Evolutionary conservation across 2,888 invertebrate genomes (phyloP).

Genomic region (Megastigmus dorsalis): DNA sequence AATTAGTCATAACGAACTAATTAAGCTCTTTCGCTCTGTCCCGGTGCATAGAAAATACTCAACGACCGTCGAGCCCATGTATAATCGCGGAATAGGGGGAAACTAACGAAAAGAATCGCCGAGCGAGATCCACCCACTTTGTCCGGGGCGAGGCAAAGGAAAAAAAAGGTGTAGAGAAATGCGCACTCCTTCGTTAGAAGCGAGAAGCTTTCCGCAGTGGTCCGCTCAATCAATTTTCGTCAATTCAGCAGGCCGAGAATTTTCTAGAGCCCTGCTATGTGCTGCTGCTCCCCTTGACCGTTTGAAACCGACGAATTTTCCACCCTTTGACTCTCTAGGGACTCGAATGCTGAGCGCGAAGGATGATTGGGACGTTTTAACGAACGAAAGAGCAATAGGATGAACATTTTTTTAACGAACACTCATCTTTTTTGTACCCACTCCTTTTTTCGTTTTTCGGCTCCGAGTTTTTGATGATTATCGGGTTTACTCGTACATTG

Average conservation of each 20-base stretch:
- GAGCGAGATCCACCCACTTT: background rate
- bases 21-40: background rate
- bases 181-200: background rate
- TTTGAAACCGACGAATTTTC: background rate
- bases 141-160: background rate
- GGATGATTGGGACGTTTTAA: background rate
- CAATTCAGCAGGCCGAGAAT: slow-evolving; percentile 18
- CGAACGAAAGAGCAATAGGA: background rate
- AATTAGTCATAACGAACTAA: slow-evolving; percentile 35
- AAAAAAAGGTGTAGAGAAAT: background rate
- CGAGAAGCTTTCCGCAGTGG: background rate
- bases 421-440: too few relatives aligned
- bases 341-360: background rate
- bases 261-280: background rate
- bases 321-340: background rate
- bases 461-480: too few relatives aligned
- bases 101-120: background rate
- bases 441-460: too few relatives aligned
- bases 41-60: background rate
- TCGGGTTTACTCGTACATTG: too few relatives aligned
- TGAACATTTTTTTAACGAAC: too few relatives aligned
- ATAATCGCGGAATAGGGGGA: background rate
- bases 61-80: background rate
- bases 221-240: slow-evolving; percentile 30
- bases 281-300: background rate